Conservation (phyloP, 2,797 vertebrate species). For the Rhincodon typus region DNA sequence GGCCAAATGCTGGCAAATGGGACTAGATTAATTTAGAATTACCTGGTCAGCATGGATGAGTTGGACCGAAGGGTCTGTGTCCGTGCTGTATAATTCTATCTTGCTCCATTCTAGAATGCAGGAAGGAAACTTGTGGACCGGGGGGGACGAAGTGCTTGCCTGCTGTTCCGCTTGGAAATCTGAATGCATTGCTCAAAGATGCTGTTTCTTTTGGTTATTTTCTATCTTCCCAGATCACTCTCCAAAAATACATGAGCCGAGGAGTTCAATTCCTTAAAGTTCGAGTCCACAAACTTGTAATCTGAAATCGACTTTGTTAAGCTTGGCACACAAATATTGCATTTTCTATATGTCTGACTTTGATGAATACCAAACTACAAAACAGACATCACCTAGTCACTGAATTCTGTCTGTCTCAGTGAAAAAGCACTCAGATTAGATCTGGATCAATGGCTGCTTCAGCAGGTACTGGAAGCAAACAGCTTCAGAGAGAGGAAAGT, state of each 20-base stretch:
- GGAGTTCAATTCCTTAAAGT: neutral
- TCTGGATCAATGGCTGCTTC: neutral
- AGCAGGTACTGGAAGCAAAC: neutral
- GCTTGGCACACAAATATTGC: neutral
- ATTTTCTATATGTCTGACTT: neutral
- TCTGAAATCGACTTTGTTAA: neutral
- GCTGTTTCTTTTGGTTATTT: neutral
- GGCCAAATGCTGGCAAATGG: too few species aligned
- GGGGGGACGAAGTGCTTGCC: neutral
- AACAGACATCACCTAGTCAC: neutral
- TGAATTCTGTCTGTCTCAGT: neutral
- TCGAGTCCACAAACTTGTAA: neutral
- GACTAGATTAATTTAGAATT: too few species aligned
- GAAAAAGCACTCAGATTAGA: neutral
- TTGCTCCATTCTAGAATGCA: neutral
- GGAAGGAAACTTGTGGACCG: neutral
- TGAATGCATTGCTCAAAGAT: neutral
- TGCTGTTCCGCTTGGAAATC: neutral
- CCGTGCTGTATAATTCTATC: neutral
- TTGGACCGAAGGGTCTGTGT: too few species aligned
- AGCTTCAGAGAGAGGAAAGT: neutral
- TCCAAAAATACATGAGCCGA: neutral
- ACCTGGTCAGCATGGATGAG: too few species aligned
- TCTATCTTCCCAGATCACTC: neutral
- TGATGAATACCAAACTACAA: neutral